Conservation (phyloP, 92 coral and sea anemone species). For the Desmophyllum pertusum region DNA sequence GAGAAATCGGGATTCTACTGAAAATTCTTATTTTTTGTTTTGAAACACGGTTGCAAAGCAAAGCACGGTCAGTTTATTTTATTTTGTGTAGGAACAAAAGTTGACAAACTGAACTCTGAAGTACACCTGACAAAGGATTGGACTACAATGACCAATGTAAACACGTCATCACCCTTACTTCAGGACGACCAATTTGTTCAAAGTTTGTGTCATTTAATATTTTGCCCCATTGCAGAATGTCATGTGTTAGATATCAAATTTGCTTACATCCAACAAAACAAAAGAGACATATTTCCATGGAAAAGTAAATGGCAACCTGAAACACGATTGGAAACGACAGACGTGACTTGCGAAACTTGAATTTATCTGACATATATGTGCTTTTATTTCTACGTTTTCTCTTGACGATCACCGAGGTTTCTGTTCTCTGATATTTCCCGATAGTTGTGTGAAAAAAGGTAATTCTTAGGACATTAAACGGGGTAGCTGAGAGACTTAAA, state of each 20-base stretch:
- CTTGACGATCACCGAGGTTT: background rate
- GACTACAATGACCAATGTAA: background rate
- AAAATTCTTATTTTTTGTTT: background rate
- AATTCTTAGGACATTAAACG: background rate
- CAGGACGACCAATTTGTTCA: background rate
- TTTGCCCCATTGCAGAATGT: background rate
- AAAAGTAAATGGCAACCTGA: background rate
- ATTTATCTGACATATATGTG: background rate
- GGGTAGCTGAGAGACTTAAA: background rate
- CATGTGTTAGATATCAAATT: slow-evolving; percentile 9
- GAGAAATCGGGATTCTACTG: too few species aligned
- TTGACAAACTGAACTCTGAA: background rate
- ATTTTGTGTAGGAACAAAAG: background rate
- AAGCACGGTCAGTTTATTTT: background rate
- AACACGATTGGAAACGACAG: background rate
- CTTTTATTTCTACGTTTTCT: background rate
- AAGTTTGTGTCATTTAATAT: slow-evolving; percentile 7
- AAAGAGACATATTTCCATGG: background rate
- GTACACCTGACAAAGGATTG: slow-evolving; percentile 26
- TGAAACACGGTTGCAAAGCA: background rate
- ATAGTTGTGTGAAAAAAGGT: background rate
- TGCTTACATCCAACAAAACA: background rate
- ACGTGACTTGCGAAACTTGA: background rate
- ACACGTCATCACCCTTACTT: slow-evolving; percentile 7
- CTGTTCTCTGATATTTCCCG: background rate